These are phyloP conservation scores for Thamnaconus septentrionalis DNA, from an alignment of 2,113 vertebrate genomes.

Conservation along the genomic window DNA sequence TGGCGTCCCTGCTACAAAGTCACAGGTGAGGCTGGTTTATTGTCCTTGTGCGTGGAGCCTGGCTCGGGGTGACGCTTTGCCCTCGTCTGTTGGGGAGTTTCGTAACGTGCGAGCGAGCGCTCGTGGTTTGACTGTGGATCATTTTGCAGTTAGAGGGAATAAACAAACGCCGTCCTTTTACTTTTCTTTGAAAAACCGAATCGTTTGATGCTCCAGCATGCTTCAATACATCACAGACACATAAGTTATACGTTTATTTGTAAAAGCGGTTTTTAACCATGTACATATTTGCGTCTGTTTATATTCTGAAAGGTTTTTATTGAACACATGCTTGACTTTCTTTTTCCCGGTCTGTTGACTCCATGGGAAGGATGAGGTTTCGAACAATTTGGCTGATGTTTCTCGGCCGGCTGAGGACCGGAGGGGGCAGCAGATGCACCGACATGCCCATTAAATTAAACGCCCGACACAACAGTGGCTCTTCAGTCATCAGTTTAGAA, in stretches of 20 bases:
- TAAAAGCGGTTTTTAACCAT: no score
- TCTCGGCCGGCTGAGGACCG: slow-evolving; percentile 21
- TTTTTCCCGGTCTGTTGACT: background rate
- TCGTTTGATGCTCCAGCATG: slow-evolving; percentile 20
- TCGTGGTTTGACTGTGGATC: slow-evolving; percentile 1
- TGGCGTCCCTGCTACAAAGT: slow-evolving; percentile 5
- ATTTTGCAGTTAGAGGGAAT: slow-evolving; percentile 29
- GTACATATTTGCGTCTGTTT: no score
- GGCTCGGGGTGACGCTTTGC: no score
- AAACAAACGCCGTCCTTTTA: slow-evolving; percentile 4
- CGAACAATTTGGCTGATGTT: no score
- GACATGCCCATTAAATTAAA: slow-evolving; percentile 53
- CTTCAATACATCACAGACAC: no score
- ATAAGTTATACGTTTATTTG: no score
- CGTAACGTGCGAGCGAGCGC: background rate
- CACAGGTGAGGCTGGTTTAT: no score
- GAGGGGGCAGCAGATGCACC: slow-evolving; percentile 49
- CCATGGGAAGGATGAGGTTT: slow-evolving; percentile 21
- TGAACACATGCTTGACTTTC: no score
- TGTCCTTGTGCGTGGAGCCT: no score
- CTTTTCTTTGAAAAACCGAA: slow-evolving; percentile 18
- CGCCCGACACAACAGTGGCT: slow-evolving; percentile 51
- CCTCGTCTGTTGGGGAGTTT: no score
- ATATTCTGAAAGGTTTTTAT: no score
- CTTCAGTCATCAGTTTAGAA: slow-evolving; percentile 45